Evolutionary conservation across 1,140 invertebrate genomes (phyloP).

Genomic region (Phymorhynchus buccinoides): DNA sequence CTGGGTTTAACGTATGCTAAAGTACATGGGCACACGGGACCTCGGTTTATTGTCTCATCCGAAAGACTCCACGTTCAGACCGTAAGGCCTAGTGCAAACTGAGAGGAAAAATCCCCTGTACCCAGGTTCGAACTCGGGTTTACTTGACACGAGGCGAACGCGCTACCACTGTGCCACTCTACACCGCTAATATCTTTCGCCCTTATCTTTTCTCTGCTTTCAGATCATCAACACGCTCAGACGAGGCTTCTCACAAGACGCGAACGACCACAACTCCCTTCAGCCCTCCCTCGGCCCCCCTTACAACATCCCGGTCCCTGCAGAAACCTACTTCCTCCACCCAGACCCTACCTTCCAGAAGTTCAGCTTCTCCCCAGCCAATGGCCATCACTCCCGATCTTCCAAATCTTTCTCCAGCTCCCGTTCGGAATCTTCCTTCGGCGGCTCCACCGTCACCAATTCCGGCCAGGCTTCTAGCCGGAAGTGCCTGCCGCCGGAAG

Average conservation of each 20-base stretch:
- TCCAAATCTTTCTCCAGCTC: background rate
- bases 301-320: constrained; percentile 1
- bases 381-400: background rate
- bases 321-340: constrained; percentile 26
- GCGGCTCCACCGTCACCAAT: background rate
- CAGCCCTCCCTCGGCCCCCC: background rate
- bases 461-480: background rate
- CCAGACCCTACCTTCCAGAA: background rate
- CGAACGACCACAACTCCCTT: background rate
- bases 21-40: too few relatives aligned
- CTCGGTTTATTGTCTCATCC: too few relatives aligned
- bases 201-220: background rate
- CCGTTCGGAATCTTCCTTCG: constrained; percentile 11
- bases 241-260: background rate
- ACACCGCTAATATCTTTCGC: too few relatives aligned
- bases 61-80: too few relatives aligned
- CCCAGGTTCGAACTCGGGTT: too few relatives aligned
- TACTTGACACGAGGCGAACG: too few relatives aligned
- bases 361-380: background rate
- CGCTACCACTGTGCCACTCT: too few relatives aligned
- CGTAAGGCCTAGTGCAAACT: too few relatives aligned
- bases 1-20: too few relatives aligned
- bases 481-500: constrained; percentile 27
- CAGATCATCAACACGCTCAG: constrained; percentile 35
- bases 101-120: too few relatives aligned